Percentiles rank a stretch among this genome's conserved stretches.
Evolutionary conservation across 2,888 invertebrate species (phyloP).

Genomic region (Dermolepida albohirtum): DNA sequence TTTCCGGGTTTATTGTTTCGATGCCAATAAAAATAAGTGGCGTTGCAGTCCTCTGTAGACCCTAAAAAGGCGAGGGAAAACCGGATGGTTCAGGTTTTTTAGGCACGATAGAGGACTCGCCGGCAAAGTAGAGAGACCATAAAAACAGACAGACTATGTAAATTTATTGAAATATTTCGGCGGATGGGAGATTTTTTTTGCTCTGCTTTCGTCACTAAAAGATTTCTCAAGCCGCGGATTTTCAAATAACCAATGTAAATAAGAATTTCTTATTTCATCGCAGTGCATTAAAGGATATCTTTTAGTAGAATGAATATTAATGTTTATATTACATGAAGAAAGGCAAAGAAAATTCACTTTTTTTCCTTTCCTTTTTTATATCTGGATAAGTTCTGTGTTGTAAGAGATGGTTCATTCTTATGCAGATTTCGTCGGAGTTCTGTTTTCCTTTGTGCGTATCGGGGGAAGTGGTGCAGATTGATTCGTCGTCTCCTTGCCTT

Average conservation of each 20-base stretch:
- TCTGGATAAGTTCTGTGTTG: slow-evolving; percentile 1
- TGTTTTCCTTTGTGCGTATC: slow-evolving; percentile 9
- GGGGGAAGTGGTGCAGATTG: slow-evolving; percentile 16
- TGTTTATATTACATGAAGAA: slow-evolving; percentile 21
- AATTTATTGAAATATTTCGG: slow-evolving; percentile 59
- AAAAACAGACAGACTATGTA: slow-evolving; percentile 52
- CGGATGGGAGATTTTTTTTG: slow-evolving; percentile 26
- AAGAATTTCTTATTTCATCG: slow-evolving; percentile 56
- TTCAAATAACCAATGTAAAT: slow-evolving; percentile 60
- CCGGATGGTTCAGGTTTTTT: not conserved
- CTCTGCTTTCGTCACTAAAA: slow-evolving; percentile 49
- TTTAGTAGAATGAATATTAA: slow-evolving; percentile 31
- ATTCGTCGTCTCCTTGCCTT: not conserved
- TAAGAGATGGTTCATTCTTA: slow-evolving; percentile 13
- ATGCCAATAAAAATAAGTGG: slow-evolving; percentile 37
- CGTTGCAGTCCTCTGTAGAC: slow-evolving; percentile 18
- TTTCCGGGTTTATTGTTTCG: slow-evolving; percentile 34
- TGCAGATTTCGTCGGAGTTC: slow-evolving; percentile 17
- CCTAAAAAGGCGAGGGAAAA: not conserved
- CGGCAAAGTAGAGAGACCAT: slow-evolving; percentile 14
- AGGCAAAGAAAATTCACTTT: not conserved
- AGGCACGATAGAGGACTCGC: too few relatives aligned
- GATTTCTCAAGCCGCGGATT: slow-evolving; percentile 49
- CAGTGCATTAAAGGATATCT: slow-evolving; percentile 18
- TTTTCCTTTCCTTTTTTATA: not conserved